These are phyloP conservation scores for Eumacrocentrus americanus DNA, from an alignment of 2,888 invertebrate genomes.

Conservation along the genomic window DNA sequence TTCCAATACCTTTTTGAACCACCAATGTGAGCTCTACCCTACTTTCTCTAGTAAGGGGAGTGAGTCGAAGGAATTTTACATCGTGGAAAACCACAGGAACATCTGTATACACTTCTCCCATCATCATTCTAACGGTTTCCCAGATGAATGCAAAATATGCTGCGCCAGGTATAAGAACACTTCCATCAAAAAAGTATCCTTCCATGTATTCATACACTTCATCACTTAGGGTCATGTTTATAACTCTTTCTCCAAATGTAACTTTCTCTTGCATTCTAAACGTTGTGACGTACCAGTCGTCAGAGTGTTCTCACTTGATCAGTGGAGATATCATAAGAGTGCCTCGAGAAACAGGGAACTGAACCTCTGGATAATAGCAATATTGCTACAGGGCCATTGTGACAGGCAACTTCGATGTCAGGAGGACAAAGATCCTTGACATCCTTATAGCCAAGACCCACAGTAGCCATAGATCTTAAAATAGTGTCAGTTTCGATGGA, in stretches of 20 bases:
- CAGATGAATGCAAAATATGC: conserved; percentile 79
- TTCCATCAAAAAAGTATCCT: conserved; percentile 86
- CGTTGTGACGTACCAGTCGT: conserved; percentile 76
- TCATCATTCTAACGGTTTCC: conserved; percentile 77
- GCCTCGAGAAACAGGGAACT: conserved; percentile 84
- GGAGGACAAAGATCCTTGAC: too few relatives aligned
- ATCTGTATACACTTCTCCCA: conserved; percentile 70
- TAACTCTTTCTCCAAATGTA: conserved; percentile 70
- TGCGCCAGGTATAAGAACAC: conserved; percentile 84
- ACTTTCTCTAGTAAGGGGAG: conserved; percentile 74
- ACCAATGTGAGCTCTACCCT: conserved; percentile 64
- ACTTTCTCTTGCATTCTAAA: conserved; percentile 73
- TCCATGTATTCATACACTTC: conserved; percentile 75
- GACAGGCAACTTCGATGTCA: conserved; percentile 78
- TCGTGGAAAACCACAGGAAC: conserved; percentile 85
- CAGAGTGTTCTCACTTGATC: conserved; percentile 87
- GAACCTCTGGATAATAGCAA: conserved; percentile 78
- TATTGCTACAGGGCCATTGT: conserved; percentile 84
- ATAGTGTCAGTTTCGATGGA: conserved; percentile 60
- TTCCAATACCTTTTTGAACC: conserved; percentile 66
- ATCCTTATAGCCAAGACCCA: conserved; percentile 73
- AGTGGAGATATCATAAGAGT: conserved; percentile 85
- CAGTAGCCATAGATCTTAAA: conserved; percentile 86
- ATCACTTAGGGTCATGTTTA: conserved; percentile 68
- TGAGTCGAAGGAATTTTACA: conserved; percentile 82